Evolutionary conservation across 2,113 vertebrate genomes (phyloP), one percentile per base, ranked within the genome.

Genomic region (Oriolus oriolus): DNA sequence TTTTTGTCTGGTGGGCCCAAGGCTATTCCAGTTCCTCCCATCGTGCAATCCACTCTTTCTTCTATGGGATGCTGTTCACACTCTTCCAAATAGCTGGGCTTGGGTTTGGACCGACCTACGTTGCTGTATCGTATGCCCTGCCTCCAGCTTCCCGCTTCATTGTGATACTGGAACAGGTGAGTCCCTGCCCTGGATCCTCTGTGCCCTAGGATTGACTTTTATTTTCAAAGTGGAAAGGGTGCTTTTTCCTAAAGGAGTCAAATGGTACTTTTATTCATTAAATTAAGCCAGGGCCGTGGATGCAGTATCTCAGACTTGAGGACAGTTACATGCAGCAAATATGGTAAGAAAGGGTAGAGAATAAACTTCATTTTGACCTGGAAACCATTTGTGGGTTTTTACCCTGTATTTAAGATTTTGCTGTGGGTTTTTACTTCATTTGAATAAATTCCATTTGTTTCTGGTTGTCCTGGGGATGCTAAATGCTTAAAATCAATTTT

Each of bases 161-260:
- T 91, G 84, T 99, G 33, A 99, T 99, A 65, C 71, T 99, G 59
- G 99, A 99, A 69, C 99, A 99, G 99, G 99, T 99, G 86, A n/a
- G 97, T 54, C 33, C 50, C 71, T 86, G 1, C 23, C 24, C 33
- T 5, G 3, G 11, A 7, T 50, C 30, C 76, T 75, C 23, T 8
- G 2, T 30, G 10, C 28, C 19, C 66, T 63, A 11, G 35, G 9
- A 26, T 1, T 47, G 18, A 54, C 22, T 49, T 68, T 69, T 41
- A 5, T 53, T 69, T 73, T 45, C 54, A 23, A n/a, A 82, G 39
- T 56, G 28, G 30, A 52, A 56, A 81, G 16, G 5, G 5, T n/a
- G 5, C 9, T 71, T 39, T 49, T 65, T 41, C 8, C 16, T 30
- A 33, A 76, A 56, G 41, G 16, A 82, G 6, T 39, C 11, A 26